Conservation (phyloP, 1,140 invertebrate genomes). For the Pollicipes pollicipes region DNA sequence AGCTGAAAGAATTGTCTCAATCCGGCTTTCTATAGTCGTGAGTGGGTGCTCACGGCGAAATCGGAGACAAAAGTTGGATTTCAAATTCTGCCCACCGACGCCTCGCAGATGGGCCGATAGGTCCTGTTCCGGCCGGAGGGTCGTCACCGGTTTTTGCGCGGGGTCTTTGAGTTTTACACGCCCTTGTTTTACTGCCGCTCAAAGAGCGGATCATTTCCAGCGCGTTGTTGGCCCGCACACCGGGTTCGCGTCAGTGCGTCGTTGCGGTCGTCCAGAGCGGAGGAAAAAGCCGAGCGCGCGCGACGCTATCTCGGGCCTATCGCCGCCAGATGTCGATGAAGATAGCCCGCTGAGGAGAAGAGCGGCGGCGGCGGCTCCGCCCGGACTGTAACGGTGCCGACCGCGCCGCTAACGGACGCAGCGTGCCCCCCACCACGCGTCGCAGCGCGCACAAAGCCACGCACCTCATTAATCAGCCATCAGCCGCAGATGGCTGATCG, state of each 20-base stretch:
- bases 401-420: too few species aligned
- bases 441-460: neutral
- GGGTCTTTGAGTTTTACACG: neutral
- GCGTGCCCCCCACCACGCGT: neutral
- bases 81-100: neutral
- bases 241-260: neutral
- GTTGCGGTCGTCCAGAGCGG: neutral
- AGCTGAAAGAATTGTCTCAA: neutral
- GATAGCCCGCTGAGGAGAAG: neutral
- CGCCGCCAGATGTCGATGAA: neutral
- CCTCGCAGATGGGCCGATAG: neutral
- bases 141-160: neutral
- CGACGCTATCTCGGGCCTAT: neutral
- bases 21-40: neutral
- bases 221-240: neutral
- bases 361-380: neutral
- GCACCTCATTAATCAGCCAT: neutral
- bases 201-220: neutral
- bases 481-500: neutral
- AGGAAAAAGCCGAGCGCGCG: neutral
- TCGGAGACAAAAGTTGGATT: neutral
- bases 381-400: neutral
- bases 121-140: neutral
- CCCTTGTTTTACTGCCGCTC: neutral
- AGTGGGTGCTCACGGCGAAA: neutral